Evolutionary conservation across 2,113 vertebrate genomes (phyloP).

Genomic region (Leucopsar rothschildi): DNA sequence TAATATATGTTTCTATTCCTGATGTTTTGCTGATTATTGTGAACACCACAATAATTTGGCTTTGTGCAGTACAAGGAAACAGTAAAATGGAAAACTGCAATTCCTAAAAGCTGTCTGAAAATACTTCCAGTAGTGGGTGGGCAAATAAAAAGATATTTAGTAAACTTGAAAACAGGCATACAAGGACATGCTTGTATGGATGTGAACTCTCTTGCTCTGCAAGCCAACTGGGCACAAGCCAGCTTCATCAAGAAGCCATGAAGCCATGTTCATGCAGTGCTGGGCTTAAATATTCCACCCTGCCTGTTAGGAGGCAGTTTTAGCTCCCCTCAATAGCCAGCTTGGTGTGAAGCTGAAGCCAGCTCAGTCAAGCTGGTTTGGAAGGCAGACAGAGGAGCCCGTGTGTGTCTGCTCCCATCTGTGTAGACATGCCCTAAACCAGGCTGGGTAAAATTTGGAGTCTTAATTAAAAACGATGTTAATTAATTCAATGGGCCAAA

Average conservation of each 20-base stretch:
- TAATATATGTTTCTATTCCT: neutral
- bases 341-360: fast-evolving
- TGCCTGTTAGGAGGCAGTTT: neutral
- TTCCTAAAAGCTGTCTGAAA: slow-evolving; percentile 24
- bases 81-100: neutral
- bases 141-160: neutral
- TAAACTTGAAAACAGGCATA: slow-evolving; percentile 12
- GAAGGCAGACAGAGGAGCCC: slow-evolving; percentile 15
- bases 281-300: neutral
- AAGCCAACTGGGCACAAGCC: neutral
- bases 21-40: neutral
- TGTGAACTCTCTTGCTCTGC: neutral
- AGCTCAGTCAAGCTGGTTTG: neutral
- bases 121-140: slow-evolving; percentile 5
- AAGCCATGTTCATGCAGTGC: neutral
- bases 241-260: neutral
- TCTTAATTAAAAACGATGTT: slow-evolving; percentile 1
- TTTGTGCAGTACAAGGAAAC: neutral
- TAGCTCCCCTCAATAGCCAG: neutral
- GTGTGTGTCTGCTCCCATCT: neutral
- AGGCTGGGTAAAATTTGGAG: slow-evolving; percentile 14
- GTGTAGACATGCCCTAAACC: slow-evolving; percentile 52
- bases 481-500: slow-evolving; percentile 34
- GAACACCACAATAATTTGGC: neutral
- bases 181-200: neutral